Evolutionary conservation across 1,140 invertebrate species (phyloP), one percentile per base, ranked within the genome.

Genomic region (Phymorhynchus buccinoides): DNA sequence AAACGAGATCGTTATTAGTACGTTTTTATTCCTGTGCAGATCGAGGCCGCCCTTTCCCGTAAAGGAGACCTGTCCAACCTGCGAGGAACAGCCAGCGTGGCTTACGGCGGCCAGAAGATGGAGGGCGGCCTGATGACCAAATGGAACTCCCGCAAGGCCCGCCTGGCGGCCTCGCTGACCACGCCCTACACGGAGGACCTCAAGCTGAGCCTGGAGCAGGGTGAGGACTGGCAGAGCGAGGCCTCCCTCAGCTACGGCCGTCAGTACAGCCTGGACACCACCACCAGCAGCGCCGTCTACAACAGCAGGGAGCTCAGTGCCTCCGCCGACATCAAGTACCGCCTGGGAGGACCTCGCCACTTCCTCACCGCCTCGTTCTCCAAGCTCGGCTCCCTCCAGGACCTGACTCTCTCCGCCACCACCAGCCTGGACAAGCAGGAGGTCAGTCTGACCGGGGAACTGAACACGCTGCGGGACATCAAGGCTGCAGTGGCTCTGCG

Each of bases 41-140:
- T 84, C 41, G 79, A 85, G 44, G 52, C 71, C 3, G 35, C n/a
- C 9, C n/a, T 84, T 16, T 48, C 37, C 42, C 42, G 75, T 27
- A 84, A 79, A 39, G 83, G 83, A 22, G 75, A 84, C 75, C 41
- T 79, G 32, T 62, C 32, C 44, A 84, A 84, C 56, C 16, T 84
- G 37, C 71, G 75, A 12, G 83, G 83, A 16, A 77, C n/a, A 12
- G 56, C 66, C 52, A 75, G 42, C 18, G 9, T 85, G 41, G 32
- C n/a, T 22, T 37, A 68, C 66, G 42, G 73, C 30, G 62, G 41
- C 22, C 52, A 82, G 42, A 81, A 85, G 80, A 85, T 80, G 37
- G 32, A 82, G 39, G 80, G 68, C 41, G 56, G 2, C 30, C 39
- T 82, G 30, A 42, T 48, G n/a, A n/a, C 78, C 56, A 84, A 84